phyloP scores from a whole-genome alignment of 2,888 invertebrate species.

The Philaethria dido region DNA sequence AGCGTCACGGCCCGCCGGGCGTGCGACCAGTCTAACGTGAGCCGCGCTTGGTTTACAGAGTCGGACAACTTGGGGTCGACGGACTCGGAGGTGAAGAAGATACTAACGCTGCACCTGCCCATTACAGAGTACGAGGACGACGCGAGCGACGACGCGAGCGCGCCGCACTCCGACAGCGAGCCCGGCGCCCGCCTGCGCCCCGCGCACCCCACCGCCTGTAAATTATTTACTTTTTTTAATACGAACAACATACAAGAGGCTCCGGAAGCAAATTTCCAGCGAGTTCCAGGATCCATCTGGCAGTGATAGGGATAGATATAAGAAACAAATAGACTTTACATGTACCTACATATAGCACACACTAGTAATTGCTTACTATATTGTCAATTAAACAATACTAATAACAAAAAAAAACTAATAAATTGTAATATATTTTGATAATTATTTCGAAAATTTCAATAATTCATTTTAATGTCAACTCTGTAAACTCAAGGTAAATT shows the following conservation, averaged over 20 bases:
- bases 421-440: too few species aligned
- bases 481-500: too few species aligned
- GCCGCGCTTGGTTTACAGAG: constrained; percentile 84
- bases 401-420: too few species aligned
- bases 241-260: not conserved
- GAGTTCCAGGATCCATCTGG: too few species aligned
- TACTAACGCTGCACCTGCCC: constrained; percentile 95
- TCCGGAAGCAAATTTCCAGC: too few species aligned
- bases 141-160: constrained; percentile 85
- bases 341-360: too few species aligned
- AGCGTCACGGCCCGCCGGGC: constrained; percentile 48
- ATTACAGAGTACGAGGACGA: constrained; percentile 97
- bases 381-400: too few species aligned
- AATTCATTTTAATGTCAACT: too few species aligned
- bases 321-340: too few species aligned
- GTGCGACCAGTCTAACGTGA: constrained; percentile 16
- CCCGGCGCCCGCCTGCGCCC: constrained; percentile 68
- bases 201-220: constrained; percentile 71
- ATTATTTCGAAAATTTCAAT: too few species aligned
- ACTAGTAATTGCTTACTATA: too few species aligned
- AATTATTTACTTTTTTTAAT: constrained; percentile 31
- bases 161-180: constrained; percentile 83
- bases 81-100: constrained; percentile 97
- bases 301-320: too few species aligned
- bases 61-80: constrained; percentile 97